Percentiles rank a stretch among this genome's conserved stretches.
Evolutionary conservation across 2,797 vertebrate genomes (phyloP).

Genomic region (Myotis daubentonii): DNA sequence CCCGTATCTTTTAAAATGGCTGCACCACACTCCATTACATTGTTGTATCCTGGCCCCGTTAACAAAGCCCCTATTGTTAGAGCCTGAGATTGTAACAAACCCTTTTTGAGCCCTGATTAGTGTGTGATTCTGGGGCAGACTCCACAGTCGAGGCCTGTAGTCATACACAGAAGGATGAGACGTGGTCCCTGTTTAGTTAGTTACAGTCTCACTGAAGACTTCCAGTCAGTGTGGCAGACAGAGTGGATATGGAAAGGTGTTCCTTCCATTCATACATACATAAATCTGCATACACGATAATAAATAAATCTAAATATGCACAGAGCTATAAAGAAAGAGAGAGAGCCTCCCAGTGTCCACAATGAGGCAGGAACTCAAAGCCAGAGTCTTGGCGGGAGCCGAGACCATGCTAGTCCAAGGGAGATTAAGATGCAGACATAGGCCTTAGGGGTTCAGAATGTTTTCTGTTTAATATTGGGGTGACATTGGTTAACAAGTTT

Average conservation of each 20-base stretch:
- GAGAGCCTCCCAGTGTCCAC: neutral
- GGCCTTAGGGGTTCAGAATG: neutral
- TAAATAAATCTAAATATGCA: neutral
- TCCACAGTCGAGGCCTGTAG: neutral
- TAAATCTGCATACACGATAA: neutral
- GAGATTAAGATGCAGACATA: neutral
- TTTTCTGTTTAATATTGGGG: neutral
- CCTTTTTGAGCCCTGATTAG: neutral
- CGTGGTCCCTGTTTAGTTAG: neutral
- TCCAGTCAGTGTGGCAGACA: neutral
- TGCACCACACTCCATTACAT: neutral
- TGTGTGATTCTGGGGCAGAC: neutral
- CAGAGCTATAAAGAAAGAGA: neutral
- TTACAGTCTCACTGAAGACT: neutral
- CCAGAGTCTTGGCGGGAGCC: neutral
- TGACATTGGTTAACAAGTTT: neutral
- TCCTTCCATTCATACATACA: neutral
- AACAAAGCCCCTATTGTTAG: neutral
- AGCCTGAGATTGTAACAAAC: neutral
- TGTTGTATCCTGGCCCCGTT: neutral
- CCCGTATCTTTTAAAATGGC: neutral
- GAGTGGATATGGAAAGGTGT: neutral
- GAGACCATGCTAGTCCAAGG: neutral
- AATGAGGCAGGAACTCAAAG: neutral
- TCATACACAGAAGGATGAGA: neutral